These are phyloP conservation scores for Cabera pusaria DNA, from an alignment of 2,888 invertebrate species.

Conservation along the genomic window DNA sequence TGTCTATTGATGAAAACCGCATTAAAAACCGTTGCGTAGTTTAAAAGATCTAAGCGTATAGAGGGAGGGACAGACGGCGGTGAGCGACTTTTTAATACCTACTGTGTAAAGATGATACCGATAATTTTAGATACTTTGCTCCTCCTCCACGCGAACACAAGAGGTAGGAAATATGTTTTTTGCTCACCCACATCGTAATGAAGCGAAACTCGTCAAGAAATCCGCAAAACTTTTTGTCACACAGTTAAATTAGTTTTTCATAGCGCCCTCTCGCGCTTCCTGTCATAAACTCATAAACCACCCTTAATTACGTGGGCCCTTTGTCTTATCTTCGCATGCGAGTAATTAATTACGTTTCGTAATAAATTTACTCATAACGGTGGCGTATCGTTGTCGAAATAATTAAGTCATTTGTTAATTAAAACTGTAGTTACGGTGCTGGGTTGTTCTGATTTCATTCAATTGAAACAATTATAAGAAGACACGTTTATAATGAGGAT, in stretches of 20 bases:
- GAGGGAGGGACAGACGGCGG: no score
- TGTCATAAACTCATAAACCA: conserved; percentile 47
- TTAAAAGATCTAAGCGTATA: no score
- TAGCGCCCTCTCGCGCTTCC: conserved; percentile 44
- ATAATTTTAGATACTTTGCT: conserved; percentile 5
- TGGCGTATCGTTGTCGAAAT: conserved; percentile 30
- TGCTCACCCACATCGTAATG: conserved; percentile 35
- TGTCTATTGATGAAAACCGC: no score
- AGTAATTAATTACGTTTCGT: conserved; percentile 67
- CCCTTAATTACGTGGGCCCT: conserved; percentile 34
- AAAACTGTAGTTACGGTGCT: conserved; percentile 15
- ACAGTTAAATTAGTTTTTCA: conserved; percentile 40
- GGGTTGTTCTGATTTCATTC: conserved; percentile 7
- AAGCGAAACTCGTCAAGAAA: conserved; percentile 25
- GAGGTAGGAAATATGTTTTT: conserved; percentile 26
- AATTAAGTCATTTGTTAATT: conserved; percentile 38
- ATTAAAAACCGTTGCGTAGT: no score
- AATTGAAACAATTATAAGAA: conserved; percentile 7
- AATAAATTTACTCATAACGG: conserved; percentile 64
- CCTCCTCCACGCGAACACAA: conserved; percentile 5
- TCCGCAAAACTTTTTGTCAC: conserved; percentile 22
- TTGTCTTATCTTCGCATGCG: conserved; percentile 47
- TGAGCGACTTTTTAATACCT: no score
- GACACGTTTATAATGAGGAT: conserved; percentile 1
- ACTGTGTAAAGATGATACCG: no score